Evolutionary conservation across 2,113 vertebrate genomes (phyloP).

Genomic region (Lichenostomus cassidix): DNA sequence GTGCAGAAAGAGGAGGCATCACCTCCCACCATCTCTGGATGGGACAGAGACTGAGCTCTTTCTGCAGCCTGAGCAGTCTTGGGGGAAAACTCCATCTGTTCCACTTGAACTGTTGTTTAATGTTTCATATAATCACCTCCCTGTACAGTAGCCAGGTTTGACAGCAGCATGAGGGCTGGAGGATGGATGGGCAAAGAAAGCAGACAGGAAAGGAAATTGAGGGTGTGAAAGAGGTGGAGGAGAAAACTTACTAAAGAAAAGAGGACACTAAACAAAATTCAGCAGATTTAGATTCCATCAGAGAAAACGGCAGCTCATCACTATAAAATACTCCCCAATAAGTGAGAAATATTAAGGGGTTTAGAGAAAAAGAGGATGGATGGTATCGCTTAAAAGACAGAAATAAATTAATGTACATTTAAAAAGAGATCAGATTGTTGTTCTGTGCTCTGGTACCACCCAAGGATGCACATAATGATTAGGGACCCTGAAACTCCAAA

Average conservation of each 20-base stretch:
- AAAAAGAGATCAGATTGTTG: background rate
- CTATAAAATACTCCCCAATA: background rate
- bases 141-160: background rate
- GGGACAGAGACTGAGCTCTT: background rate
- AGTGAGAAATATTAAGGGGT: background rate
- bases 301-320: background rate
- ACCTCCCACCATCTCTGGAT: background rate
- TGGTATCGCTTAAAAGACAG: background rate
- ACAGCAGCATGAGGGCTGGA: background rate
- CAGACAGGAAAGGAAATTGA: background rate
- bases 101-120: background rate
- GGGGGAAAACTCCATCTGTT: background rate
- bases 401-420: background rate
- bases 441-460: background rate
- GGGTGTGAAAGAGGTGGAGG: background rate
- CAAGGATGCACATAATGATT: accelerated
- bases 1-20: background rate
- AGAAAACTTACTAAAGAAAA: background rate
- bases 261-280: background rate
- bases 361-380: background rate
- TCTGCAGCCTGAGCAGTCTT: background rate
- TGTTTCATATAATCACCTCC: background rate
- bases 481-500: background rate
- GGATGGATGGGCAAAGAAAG: background rate
- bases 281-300: background rate